A percentile compares a stretch with the other conserved stretches of the same genome.
Evolutionary conservation across 2,888 invertebrate genomes (phyloP).

Genomic region (Crossocerus cetratus): DNA sequence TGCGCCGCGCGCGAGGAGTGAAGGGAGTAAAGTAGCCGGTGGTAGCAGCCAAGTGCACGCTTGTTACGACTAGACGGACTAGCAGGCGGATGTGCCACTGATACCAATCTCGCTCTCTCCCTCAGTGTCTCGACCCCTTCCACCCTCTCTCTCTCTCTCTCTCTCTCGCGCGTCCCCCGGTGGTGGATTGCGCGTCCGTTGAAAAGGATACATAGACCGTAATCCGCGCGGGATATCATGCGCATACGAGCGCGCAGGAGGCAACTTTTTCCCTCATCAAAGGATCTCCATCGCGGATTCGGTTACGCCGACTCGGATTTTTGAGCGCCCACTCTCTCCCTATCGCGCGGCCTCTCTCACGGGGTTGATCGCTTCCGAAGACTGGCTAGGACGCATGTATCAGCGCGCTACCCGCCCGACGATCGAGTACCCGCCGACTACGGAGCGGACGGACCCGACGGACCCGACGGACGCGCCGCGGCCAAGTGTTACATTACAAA

Average conservation of each 20-base stretch:
- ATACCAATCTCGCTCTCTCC: neutral
- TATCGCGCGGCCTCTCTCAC: constrained; percentile 9
- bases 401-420: constrained; percentile 20
- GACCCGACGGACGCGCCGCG: constrained; percentile 27
- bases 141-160: neutral
- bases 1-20: too few species aligned
- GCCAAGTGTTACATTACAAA: constrained; percentile 59
- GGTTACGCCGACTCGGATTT: constrained; percentile 40
- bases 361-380: constrained; percentile 40
- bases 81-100: neutral
- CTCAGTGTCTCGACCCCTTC: neutral
- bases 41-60: neutral
- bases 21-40: too few species aligned
- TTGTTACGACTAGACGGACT: neutral
- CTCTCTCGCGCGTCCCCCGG: neutral
- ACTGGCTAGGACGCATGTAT: constrained; percentile 39
- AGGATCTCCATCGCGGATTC: constrained; percentile 49
- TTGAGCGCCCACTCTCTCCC: neutral
- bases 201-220: constrained; percentile 31
- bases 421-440: constrained; percentile 39
- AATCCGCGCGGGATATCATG: constrained; percentile 19
- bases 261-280: constrained; percentile 46
- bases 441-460: too few species aligned
- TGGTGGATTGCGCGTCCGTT: constrained; percentile 10
- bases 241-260: constrained; percentile 5